Conservation (phyloP, 2,888 invertebrate genomes). For the Metopia argyrocephala region DNA sequence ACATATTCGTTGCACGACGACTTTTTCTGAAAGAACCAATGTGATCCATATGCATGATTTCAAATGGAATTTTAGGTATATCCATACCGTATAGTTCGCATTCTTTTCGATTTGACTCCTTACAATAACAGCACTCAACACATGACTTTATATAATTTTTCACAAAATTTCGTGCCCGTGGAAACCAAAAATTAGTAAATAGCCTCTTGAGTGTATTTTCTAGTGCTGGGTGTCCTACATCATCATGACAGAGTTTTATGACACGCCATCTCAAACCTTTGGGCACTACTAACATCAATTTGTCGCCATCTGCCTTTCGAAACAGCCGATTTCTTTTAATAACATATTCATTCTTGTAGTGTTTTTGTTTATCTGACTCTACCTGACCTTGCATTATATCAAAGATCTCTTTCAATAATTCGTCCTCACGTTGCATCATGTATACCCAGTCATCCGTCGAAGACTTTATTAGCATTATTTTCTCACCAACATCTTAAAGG, state of each 20-base stretch:
- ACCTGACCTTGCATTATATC: neutral
- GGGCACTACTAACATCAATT: neutral
- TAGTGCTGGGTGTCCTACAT: too few relatives aligned
- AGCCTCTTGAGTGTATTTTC: too few relatives aligned
- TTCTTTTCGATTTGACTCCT: too few relatives aligned
- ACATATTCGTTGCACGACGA: conserved; percentile 41
- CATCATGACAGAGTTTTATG: too few relatives aligned
- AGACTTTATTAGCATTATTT: too few relatives aligned
- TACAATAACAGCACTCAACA: conserved; percentile 41
- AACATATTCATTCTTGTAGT: conserved; percentile 9
- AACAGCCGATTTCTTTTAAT: conserved; percentile 26
- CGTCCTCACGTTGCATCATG: too few relatives aligned
- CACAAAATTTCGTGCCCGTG: conserved; percentile 23
- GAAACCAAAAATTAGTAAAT: conserved; percentile 39
- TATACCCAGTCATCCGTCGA: too few relatives aligned
- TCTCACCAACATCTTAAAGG: too few relatives aligned
- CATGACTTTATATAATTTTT: conserved; percentile 29
- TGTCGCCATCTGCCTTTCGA: neutral
- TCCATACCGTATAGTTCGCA: too few relatives aligned
- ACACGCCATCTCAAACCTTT: too few relatives aligned
- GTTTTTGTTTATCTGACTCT: conserved; percentile 2
- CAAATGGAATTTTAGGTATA: too few relatives aligned
- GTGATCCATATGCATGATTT: too few relatives aligned
- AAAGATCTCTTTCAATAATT: conserved; percentile 34
- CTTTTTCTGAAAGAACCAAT: conserved; percentile 50